Evolutionary conservation across 2,797 vertebrate genomes (phyloP).

Genomic region (Rhynchonycteris naso): DNA sequence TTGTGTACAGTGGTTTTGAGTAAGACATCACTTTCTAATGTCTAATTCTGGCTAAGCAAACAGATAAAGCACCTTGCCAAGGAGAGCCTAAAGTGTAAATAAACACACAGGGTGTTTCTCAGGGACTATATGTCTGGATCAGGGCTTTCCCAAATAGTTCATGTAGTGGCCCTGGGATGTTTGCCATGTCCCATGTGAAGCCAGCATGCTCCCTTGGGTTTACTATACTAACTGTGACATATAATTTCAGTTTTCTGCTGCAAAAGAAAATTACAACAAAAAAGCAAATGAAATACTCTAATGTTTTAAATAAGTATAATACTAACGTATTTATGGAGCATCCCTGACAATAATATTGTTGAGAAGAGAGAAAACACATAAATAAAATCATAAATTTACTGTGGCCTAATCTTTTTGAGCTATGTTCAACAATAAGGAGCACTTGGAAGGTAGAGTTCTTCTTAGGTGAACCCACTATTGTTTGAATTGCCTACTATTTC

Average conservation of each 20-base stretch:
- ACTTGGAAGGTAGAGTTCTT: neutral
- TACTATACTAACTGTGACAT: neutral
- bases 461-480: neutral
- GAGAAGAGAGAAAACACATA: no score
- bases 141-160: neutral
- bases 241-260: neutral
- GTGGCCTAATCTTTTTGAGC: neutral
- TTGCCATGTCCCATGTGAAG: neutral
- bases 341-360: neutral
- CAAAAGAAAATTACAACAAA: neutral
- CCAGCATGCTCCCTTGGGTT: neutral
- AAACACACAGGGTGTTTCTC: neutral
- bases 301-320: neutral
- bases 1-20: no score
- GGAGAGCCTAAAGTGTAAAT: neutral
- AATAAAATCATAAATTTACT: neutral
- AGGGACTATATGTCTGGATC: neutral
- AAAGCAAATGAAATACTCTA: neutral
- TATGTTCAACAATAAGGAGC: neutral
- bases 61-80: neutral
- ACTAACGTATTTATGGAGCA: neutral
- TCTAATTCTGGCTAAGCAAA: neutral
- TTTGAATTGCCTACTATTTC: neutral
- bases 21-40: neutral
- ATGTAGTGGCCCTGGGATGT: neutral